Conservation (phyloP, 2,797 vertebrate species). For the Busarellus nigricollis region DNA sequence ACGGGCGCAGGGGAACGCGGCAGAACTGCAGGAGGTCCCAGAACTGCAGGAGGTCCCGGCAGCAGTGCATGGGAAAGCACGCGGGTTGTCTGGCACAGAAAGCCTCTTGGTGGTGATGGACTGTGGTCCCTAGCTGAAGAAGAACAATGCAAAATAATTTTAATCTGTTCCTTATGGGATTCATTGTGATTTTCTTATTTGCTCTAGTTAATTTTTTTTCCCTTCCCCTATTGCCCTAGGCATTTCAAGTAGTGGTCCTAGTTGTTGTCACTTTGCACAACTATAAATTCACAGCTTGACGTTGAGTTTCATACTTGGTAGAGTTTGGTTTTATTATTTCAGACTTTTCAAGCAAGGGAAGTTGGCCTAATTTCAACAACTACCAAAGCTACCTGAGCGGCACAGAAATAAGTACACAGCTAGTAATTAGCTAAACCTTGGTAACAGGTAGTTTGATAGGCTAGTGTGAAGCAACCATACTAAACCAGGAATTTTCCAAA, state of each 20-base stretch:
- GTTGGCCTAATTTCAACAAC: slow-evolving; percentile 26
- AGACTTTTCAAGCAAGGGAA: background rate
- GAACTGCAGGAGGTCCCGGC: background rate
- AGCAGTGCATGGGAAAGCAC: background rate
- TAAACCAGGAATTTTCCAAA: background rate
- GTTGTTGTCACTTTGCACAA: slow-evolving; percentile 11
- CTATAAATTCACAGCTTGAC: slow-evolving; percentile 5
- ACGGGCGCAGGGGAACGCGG: rapidly evolving
- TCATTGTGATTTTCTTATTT: slow-evolving; percentile 35
- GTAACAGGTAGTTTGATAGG: slow-evolving; percentile 8
- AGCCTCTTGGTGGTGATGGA: background rate
- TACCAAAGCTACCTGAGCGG: background rate
- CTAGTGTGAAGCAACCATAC: background rate
- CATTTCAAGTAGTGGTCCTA: background rate
- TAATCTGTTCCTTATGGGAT: background rate
- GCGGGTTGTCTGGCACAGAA: background rate
- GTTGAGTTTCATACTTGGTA: background rate
- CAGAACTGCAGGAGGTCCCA: background rate
- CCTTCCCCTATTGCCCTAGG: background rate
- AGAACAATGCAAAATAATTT: background rate
- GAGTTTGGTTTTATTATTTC: background rate
- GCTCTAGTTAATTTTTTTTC: background rate
- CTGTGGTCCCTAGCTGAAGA: background rate
- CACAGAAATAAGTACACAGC: slow-evolving; percentile 11
- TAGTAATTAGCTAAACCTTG: slow-evolving; percentile 46